Conservation (phyloP, 2,797 vertebrate genomes). For the Gymnopithys bicolor region DNA sequence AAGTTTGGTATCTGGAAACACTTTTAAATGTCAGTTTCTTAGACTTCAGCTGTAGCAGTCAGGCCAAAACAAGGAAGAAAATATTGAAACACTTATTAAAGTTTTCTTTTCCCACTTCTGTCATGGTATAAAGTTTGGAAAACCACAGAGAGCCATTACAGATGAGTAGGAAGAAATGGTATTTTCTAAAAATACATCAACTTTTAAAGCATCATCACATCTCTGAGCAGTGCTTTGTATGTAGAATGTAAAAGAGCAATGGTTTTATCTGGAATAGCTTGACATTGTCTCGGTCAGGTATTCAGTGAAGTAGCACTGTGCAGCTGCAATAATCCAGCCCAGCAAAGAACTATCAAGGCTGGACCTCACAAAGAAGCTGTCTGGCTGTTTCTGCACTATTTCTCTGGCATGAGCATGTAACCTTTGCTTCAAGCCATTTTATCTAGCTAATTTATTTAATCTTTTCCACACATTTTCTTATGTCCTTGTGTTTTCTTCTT, state of each 20-base stretch:
- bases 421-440: neutral
- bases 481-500: neutral
- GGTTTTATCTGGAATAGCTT: neutral
- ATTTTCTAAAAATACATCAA: neutral
- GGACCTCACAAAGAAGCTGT: neutral
- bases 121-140: neutral
- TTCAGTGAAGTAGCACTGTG: neutral
- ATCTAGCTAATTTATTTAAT: neutral
- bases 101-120: neutral
- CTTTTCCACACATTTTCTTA: neutral
- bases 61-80: neutral
- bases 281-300: neutral
- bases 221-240: fast-evolving
- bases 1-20: neutral
- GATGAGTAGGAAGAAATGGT: neutral
- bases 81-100: neutral
- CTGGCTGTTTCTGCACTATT: neutral
- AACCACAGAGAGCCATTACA: fast-evolving
- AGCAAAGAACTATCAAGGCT: neutral
- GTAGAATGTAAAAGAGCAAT: neutral
- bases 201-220: neutral
- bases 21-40: neutral
- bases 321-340: neutral
- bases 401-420: neutral
- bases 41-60: neutral